phyloP scores from a whole-genome alignment of 1,140 invertebrate genomes.

The Drosophila tani region DNA sequence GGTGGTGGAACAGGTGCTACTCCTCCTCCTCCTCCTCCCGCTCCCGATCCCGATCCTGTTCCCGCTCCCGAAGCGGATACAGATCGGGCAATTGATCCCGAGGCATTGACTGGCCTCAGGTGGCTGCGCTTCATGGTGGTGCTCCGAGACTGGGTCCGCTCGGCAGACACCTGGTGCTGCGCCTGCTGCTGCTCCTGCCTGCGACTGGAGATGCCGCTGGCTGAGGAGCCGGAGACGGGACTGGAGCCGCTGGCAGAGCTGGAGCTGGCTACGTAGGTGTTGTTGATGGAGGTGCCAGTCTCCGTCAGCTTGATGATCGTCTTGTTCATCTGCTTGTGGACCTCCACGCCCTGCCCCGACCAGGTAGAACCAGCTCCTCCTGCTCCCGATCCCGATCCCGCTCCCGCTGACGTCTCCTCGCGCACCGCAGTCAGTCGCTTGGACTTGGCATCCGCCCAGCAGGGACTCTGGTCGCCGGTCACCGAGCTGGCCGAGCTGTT shows the following conservation, averaged over 20 bases:
- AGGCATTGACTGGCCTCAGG: conserved; percentile 9
- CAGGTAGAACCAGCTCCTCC: conserved; percentile 72
- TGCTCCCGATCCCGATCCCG: conserved; percentile 69
- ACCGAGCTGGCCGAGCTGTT: conserved; percentile 92
- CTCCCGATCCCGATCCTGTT: background rate
- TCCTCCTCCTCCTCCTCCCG: background rate
- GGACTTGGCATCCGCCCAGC: conserved; percentile 86
- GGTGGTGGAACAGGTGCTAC: conserved; percentile 47
- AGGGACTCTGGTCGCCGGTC: conserved; percentile 90
- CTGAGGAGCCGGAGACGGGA: conserved; percentile 11
- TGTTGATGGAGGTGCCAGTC: conserved; percentile 88
- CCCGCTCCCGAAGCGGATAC: background rate
- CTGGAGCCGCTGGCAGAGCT: background rate
- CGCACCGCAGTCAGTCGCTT: conserved; percentile 89
- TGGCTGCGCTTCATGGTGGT: conserved; percentile 64
- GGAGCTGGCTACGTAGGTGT: conserved; percentile 54
- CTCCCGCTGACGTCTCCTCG: conserved; percentile 81
- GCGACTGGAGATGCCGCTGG: conserved; percentile 8
- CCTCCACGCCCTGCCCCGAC: conserved; percentile 23
- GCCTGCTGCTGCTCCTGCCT: conserved; percentile 17
- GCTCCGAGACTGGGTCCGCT: conserved; percentile 36
- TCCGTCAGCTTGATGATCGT: conserved; percentile 89
- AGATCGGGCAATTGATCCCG: background rate
- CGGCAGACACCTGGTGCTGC: background rate
- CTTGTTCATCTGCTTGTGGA: conserved; percentile 86